These are phyloP conservation scores for Brachyistius frenatus DNA, from an alignment of 2,113 vertebrate species.

Conservation along the genomic window DNA sequence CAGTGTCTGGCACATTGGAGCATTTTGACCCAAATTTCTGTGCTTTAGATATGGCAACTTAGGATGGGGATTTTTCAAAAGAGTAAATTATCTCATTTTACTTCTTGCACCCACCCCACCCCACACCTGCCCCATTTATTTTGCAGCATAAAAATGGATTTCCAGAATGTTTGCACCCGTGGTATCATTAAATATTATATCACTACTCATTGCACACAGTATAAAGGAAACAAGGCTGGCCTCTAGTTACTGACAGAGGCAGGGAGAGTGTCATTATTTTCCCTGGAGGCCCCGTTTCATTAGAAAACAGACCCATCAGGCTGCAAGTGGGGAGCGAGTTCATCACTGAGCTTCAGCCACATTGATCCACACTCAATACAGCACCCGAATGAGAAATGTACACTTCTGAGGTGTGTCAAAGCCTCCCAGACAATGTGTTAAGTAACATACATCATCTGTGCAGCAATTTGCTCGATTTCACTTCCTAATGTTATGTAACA, in stretches of 20 bases:
- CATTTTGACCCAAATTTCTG: conserved; percentile 51
- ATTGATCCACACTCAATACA: conserved; percentile 50
- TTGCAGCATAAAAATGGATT: conserved; percentile 5
- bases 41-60: conserved; percentile 32
- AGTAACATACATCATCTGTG: neutral
- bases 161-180: conserved; percentile 28
- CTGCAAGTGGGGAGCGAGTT: conserved; percentile 52
- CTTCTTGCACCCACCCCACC: neutral
- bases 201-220: neutral
- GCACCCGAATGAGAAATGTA: conserved; percentile 44
- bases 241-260: conserved; percentile 28
- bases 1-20: conserved; percentile 8
- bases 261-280: conserved; percentile 40
- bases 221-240: neutral
- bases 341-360: conserved; percentile 55
- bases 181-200: conserved; percentile 31
- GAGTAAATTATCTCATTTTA: conserved; percentile 19
- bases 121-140: neutral
- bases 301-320: conserved; percentile 63
- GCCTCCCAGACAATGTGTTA: conserved; percentile 4
- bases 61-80: neutral
- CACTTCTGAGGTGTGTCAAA: neutral
- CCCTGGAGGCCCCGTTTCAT: conserved; percentile 62
- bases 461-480: neutral
- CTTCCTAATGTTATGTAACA: neutral